Base-by-base conservation (phyloP, 2,888 invertebrate species). In the Zygothrica quintamaculata region DNA sequence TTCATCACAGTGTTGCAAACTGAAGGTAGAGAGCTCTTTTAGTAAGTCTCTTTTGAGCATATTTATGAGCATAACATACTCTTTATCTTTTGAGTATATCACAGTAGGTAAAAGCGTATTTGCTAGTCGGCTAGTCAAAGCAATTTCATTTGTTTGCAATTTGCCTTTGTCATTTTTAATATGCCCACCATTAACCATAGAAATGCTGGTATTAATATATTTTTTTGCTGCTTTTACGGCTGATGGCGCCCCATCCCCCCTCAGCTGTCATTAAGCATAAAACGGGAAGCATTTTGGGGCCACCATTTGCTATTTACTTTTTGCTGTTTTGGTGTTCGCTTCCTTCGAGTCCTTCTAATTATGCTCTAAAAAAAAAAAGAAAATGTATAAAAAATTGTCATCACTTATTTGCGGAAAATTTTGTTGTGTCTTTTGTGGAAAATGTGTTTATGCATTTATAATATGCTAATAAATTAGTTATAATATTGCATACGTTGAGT, bases 211-310 rank as follows among this genome's bases (percentile, higher is more conserved):
- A 66, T 71, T 62, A 34, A 29, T 69, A 55, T 65, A 69, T 60
- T 53, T 80, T 61, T 66, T 74, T 68, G 66, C 51, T 78, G 64
- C 71, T 79, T 77, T 39, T 15, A 11, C 39, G 4, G 7, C 36
- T 13, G 13, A n/a, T n/a, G 31, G 25, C n/a, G 33, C 7, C 13
- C 18, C 39, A 7, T 9, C 25, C 11, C 57, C 61, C 53, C 67
- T 71, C 46, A 31, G 52, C 34, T 58, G 65, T 48, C 69, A 80
- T 80, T 81, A 84, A 65, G 85, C 65, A 62, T 74, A 68, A 78
- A 84, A 74, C 62, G 59, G 31, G 46, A 62, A 62, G 25, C 64
- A 40, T 62, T 64, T 52, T 42, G 48, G 57, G 60, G 44, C 42
- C 52, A 50, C 51, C 51, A 57, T 60, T 65, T 51, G 46, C 43